phyloP scores from a whole-genome alignment of 2,113 vertebrate species.

The Colistium nudipinnis region DNA sequence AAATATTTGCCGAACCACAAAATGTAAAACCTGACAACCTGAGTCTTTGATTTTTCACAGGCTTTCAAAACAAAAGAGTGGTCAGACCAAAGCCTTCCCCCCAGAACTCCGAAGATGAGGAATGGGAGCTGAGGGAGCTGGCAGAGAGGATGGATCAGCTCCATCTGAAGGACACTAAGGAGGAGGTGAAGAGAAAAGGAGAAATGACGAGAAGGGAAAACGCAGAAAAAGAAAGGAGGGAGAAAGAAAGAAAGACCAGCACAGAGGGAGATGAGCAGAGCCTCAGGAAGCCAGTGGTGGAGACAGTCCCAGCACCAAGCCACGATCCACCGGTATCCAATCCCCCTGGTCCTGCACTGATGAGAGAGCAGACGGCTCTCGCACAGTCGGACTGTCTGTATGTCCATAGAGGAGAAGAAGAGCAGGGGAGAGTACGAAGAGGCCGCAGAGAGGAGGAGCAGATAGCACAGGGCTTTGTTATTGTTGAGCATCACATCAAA shows the following conservation, averaged over 20 bases:
- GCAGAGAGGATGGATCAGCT: constrained; percentile 62
- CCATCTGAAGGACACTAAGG: constrained; percentile 28
- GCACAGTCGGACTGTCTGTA: background rate
- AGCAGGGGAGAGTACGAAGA: background rate
- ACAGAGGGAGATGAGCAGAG: constrained; percentile 8
- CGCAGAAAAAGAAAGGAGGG: background rate
- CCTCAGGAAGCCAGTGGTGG: background rate
- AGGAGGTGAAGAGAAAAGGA: background rate
- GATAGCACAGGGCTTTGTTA: background rate
- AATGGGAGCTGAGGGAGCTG: constrained; percentile 34
- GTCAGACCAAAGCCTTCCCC: background rate
- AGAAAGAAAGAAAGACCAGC: background rate
- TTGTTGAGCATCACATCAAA: background rate
- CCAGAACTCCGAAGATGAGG: constrained; percentile 18
- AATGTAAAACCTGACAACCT: too few species aligned
- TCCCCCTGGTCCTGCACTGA: background rate
- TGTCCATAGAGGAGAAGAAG: background rate
- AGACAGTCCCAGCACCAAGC: background rate
- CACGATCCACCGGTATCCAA: background rate
- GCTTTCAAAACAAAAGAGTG: background rate
- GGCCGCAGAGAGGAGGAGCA: constrained; percentile 3
- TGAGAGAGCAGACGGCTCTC: constrained; percentile 6
- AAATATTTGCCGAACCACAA: too few species aligned
- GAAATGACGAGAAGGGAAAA: background rate
- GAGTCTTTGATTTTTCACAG: constrained; percentile 24